Conservation (phyloP, 23 tunicate species). For the Diplosoma virens region DNA sequence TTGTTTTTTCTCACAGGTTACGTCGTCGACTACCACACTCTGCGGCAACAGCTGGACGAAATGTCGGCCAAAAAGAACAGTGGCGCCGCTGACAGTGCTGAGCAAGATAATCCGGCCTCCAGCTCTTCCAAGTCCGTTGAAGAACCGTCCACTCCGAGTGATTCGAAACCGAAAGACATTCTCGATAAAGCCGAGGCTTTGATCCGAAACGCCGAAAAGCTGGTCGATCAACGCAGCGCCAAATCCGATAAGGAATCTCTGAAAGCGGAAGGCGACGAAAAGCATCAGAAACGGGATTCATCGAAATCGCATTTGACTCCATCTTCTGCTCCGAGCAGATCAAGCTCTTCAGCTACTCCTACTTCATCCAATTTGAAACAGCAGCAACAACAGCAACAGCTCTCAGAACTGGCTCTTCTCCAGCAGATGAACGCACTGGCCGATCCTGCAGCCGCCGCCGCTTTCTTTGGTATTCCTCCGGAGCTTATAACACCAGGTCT, state of each 20-base stretch:
- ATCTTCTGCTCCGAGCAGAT: conserved; percentile 7
- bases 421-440: conserved; percentile 40
- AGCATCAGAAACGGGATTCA: conserved; percentile 27
- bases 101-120: conserved; percentile 11
- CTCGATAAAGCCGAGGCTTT: conserved; percentile 44
- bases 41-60: conserved; percentile 78
- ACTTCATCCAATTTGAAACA: neutral
- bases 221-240: conserved; percentile 19
- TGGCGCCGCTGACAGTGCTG: conserved; percentile 10
- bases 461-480: conserved; percentile 46
- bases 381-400: conserved; percentile 38
- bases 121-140: neutral
- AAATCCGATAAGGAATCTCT: conserved; percentile 19
- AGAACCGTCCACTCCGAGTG: neutral
- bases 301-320: conserved; percentile 9
- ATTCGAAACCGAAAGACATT: conserved; percentile 7
- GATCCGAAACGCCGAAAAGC: conserved; percentile 39
- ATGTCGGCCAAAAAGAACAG: conserved; percentile 37
- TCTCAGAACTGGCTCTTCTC: conserved; percentile 40
- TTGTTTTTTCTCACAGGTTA: no score
- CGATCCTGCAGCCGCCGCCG: conserved; percentile 41
- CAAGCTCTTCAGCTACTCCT: neutral
- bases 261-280: no score
- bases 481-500: conserved; percentile 58
- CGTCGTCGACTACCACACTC: conserved; percentile 84